Evolutionary conservation across 2,113 vertebrate genomes (phyloP).

Genomic region (Alectura lathami): DNA sequence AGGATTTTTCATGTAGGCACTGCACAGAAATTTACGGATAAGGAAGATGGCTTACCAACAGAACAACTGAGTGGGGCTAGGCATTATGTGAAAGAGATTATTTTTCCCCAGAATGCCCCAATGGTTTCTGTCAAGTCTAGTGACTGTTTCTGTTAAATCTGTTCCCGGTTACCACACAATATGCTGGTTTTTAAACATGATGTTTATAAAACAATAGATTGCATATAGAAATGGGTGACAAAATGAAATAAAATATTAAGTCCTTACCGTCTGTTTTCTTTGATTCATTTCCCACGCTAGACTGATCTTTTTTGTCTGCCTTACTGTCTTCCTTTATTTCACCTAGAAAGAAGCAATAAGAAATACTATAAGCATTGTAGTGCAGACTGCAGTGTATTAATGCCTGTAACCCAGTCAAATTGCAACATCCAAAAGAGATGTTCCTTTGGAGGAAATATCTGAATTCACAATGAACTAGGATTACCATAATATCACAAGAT

Average conservation of each 20-base stretch:
- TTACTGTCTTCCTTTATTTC: slow-evolving; percentile 77
- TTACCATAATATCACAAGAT: neutral
- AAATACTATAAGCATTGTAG: slow-evolving; percentile 31
- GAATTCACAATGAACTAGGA: neutral
- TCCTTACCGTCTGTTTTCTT: slow-evolving; percentile 80
- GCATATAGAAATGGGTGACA: neutral
- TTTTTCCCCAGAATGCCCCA: neutral
- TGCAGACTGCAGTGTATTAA: neutral
- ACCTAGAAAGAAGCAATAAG: slow-evolving; percentile 71
- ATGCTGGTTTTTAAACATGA: no score
- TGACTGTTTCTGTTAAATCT: neutral
- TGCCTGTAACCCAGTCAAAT: neutral
- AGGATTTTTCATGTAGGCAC: slow-evolving; percentile 17
- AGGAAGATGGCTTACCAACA: neutral
- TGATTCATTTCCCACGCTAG: slow-evolving; percentile 61
- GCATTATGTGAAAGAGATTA: neutral
- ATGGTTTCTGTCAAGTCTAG: neutral
- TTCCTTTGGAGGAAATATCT: neutral
- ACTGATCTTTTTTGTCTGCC: slow-evolving; percentile 74
- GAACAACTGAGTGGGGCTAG: neutral
- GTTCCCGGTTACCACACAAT: neutral
- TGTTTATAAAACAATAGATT: neutral
- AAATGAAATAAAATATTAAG: slow-evolving; percentile 20
- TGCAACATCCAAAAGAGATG: neutral
- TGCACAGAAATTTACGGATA: neutral